These are phyloP conservation scores for Penaeus indicus DNA, from an alignment of 1,140 invertebrate genomes.

Conservation along the genomic window DNA sequence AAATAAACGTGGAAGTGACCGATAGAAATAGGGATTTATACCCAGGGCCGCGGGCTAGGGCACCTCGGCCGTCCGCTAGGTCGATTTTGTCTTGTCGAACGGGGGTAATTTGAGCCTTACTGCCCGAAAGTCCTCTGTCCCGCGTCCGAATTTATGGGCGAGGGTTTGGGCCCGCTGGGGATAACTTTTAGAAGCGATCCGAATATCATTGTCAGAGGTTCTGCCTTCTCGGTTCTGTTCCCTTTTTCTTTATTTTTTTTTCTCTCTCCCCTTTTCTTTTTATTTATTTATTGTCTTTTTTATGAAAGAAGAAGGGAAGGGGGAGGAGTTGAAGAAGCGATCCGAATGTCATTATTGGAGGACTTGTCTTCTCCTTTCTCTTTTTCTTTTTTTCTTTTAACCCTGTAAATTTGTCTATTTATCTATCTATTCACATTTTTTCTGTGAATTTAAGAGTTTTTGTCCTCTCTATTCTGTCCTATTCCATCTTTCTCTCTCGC, in stretches of 20 bases:
- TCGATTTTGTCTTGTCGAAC: neutral
- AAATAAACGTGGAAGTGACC: conserved; percentile 48
- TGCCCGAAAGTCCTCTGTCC: neutral
- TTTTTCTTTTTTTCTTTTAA: too few species aligned
- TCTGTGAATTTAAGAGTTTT: too few species aligned
- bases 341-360: too few species aligned
- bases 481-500: too few species aligned
- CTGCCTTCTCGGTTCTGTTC: conserved; percentile 1
- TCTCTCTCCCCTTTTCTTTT: conserved; percentile 5
- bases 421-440: too few species aligned
- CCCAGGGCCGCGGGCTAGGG: neutral
- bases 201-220: conserved; percentile 42
- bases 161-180: neutral
- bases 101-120: conserved; percentile 19
- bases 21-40: conserved; percentile 51
- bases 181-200: neutral
- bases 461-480: too few species aligned
- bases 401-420: too few species aligned
- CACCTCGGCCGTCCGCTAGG: conserved; percentile 3
- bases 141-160: conserved; percentile 30
- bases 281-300: neutral
- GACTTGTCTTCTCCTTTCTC: too few species aligned
- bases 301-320: too few species aligned
- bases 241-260: conserved; percentile 21
- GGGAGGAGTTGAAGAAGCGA: too few species aligned